Evolutionary conservation across 2,113 vertebrate species (phyloP).

Genomic region (Zosterops japonicus): DNA sequence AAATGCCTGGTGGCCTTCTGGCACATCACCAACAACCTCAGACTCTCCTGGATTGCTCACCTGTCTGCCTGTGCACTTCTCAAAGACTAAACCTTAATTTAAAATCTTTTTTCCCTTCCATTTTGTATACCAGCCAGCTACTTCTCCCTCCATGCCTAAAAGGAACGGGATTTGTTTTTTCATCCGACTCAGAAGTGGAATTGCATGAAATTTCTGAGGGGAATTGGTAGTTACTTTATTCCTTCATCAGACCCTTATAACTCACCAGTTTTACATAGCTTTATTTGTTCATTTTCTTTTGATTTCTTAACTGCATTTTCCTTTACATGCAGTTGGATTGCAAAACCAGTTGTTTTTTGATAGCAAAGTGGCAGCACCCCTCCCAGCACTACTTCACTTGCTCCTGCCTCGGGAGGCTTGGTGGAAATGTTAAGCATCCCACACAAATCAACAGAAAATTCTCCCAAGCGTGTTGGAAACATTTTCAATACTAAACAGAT

Average conservation of each 20-base stretch:
- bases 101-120: neutral
- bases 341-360: neutral
- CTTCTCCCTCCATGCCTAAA: neutral
- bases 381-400: neutral
- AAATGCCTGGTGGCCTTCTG: neutral
- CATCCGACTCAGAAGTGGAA: neutral
- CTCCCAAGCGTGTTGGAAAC: fast-evolving
- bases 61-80: neutral
- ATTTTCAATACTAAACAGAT: neutral
- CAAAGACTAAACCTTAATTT: neutral
- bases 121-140: neutral
- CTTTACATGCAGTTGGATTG: neutral
- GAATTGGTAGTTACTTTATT: neutral
- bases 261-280: neutral
- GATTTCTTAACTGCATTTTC: neutral
- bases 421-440: neutral
- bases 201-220: neutral
- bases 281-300: neutral
- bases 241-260: neutral
- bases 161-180: neutral
- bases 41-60: neutral
- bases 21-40: neutral
- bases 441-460: neutral
- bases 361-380: neutral
- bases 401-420: neutral